Percentiles rank a stretch among this genome's conserved stretches.
These are phyloP conservation scores for Nicator chloris DNA, from an alignment of 2,113 vertebrate genomes.

Conservation along the genomic window DNA sequence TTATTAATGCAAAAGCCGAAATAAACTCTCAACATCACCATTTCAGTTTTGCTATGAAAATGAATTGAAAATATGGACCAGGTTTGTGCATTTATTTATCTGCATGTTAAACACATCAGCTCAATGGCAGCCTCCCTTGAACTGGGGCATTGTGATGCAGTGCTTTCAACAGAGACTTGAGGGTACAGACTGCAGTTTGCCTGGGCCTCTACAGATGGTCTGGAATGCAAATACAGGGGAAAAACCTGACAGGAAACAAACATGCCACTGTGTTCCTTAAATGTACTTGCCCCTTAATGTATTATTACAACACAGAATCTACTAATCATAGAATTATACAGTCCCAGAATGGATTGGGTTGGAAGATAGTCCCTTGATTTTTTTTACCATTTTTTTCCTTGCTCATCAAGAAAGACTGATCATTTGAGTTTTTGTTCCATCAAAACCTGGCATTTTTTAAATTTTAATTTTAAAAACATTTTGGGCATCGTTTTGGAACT, in stretches of 20 bases:
- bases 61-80: not conserved
- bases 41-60: not conserved
- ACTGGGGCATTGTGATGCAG: not conserved
- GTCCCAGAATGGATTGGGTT: not conserved
- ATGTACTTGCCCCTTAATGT: not conserved
- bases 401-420: not conserved
- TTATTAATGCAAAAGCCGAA: not conserved
- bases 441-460: not conserved
- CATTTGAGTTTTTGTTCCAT: not conserved
- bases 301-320: not conserved
- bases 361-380: not conserved
- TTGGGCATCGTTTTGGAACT: not conserved
- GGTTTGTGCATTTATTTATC: not conserved
- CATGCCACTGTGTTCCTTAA: not conserved
- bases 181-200: not conserved
- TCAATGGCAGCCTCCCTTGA: not conserved
- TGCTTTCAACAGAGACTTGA: not conserved
- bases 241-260: not conserved
- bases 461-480: not conserved
- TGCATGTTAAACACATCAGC: not conserved
- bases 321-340: not conserved
- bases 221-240: not conserved
- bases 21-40: not conserved
- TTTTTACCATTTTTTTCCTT: not conserved
- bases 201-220: not conserved